Evolutionary conservation across 2,888 invertebrate species (phyloP).

Genomic region (Coecobrya sp.): DNA sequence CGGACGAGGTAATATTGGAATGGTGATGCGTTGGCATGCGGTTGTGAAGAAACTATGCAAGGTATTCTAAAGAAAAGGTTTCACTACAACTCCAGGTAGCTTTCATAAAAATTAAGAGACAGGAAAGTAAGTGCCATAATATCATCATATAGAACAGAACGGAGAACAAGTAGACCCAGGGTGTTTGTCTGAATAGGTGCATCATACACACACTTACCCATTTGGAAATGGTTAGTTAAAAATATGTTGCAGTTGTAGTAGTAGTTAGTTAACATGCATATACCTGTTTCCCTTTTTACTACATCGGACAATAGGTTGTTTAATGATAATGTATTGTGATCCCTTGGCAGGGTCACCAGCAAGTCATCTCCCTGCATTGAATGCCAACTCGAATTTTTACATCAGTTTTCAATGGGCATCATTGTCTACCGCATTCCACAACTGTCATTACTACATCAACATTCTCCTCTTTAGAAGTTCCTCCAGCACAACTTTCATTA

Average conservation of each 20-base stretch:
- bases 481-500: background rate
- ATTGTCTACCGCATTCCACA: conserved; percentile 74
- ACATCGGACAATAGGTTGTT: conserved; percentile 84
- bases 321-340: conserved; percentile 86
- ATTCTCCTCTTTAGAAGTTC: background rate
- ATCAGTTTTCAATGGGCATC: conserved; percentile 62
- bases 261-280: background rate
- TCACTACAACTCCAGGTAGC: conserved; percentile 52
- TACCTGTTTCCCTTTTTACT: conserved; percentile 4
- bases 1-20: conserved; percentile 62
- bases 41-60: conserved; percentile 58
- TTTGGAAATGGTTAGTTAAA: background rate
- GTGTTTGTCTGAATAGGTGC: conserved; percentile 20
- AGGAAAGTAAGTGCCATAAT: conserved; percentile 28
- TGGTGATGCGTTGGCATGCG: conserved; percentile 69
- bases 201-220: background rate
- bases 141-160: conserved; percentile 17
- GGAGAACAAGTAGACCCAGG: background rate
- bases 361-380: conserved; percentile 66
- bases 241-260: background rate
- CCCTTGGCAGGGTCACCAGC: conserved; percentile 83
- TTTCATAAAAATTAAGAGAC: conserved; percentile 63
- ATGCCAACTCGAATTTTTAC: conserved; percentile 55
- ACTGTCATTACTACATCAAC: conserved; percentile 71
- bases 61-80: conserved; percentile 63